These are phyloP conservation scores for Uropsilus gracilis DNA, from an alignment of 2,113 vertebrate genomes.

Conservation along the genomic window DNA sequence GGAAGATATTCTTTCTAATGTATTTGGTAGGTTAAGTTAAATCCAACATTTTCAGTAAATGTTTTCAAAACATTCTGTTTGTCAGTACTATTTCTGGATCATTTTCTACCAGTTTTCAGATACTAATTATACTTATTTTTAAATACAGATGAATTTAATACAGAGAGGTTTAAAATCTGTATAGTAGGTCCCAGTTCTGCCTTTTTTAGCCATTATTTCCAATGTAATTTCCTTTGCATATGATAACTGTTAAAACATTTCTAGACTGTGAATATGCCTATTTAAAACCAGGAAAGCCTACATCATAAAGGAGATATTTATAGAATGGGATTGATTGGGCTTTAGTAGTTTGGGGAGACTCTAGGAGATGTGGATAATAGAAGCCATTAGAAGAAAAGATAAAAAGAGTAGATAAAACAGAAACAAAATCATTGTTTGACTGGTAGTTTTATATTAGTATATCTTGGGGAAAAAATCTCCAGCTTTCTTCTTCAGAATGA, in stretches of 20 bases:
- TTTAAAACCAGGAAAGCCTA: slow-evolving; percentile 44
- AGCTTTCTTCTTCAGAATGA: neutral
- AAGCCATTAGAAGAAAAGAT: neutral
- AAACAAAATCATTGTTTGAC: neutral
- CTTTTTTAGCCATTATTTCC: neutral
- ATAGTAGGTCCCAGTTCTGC: neutral
- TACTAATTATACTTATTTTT: neutral
- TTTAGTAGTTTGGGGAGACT: neutral
- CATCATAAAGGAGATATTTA: slow-evolving; percentile 23
- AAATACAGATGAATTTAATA: neutral
- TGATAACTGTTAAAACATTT: slow-evolving; percentile 67
- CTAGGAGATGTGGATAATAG: neutral
- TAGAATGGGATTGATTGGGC: neutral
- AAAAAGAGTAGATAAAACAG: neutral
- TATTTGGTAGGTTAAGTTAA: neutral
- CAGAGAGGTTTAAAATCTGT: neutral
- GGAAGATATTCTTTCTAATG: neutral
- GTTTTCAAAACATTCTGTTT: neutral
- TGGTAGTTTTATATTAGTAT: neutral
- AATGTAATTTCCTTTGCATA: slow-evolving; percentile 50
- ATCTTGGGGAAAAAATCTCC: neutral
- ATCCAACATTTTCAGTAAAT: neutral
- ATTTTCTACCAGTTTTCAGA: fast-evolving
- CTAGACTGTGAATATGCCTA: slow-evolving; percentile 8
- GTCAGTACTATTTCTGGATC: neutral